Base-by-base conservation (phyloP, 2,797 vertebrate species). In the Cuculus canorus region DNA sequence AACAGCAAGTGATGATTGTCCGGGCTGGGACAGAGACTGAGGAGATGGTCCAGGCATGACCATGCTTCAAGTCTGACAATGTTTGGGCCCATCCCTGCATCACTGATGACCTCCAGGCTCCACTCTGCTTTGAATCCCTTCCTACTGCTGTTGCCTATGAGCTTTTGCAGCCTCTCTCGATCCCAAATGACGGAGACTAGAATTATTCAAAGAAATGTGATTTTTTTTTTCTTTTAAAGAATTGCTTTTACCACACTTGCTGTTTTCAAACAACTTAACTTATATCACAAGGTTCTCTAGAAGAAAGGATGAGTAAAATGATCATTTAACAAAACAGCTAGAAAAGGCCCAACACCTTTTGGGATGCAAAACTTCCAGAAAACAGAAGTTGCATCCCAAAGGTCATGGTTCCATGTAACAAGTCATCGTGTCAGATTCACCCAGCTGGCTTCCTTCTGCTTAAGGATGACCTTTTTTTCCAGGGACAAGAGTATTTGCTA, bases 361-460 rank as follows among this genome's bases (percentile, higher is more conserved):
- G 9, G 32, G 43, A 37, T 30, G 35, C 28, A 61, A 78, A 61
- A 32, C 13, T 12, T 7, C 11, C 54, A 21, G 65, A 64, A 22
- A 33, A 56, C 41, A 61, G 6, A n/a, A 63, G 35, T 2, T 41
- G 17, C 17, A 47, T 5, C 71, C 88, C 12, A 1, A 45, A 39
- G 23, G 21, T 47, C 12, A 6, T 2, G 2, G 52, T 27, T 45
- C 52, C 52, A 5, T 0, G 4, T 17, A 23, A 4, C 18, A 41
- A 6, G 4, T 17, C 47, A 3, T 6, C 19, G 14, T 3, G 3
- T 3, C 33, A 54, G 17, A 8, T 10, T 17, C 45, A 32, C 41
- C 12, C 32, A 21, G 32, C 21, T 59, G n/a, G 45, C 35, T 65
- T 48, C 28, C 35, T 7, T 14, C 27, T 43, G 47, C 59, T 32